Percentiles rank a stretch among this genome's conserved stretches.
Conservation (phyloP, 2,113 vertebrate genomes). For the Pungitius pungitius region DNA sequence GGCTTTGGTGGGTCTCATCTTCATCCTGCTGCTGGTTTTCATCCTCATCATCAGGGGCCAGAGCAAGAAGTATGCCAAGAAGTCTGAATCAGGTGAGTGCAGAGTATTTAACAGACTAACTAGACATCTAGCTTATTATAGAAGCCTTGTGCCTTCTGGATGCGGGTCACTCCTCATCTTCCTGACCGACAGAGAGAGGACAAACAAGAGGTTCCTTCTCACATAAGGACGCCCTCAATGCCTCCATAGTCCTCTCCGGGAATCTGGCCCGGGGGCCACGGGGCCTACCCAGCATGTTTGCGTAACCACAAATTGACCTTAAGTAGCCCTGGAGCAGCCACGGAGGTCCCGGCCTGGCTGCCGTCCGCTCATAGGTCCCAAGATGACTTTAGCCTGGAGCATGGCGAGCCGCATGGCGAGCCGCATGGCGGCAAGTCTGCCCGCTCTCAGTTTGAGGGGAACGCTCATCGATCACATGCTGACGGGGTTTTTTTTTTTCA, state of each 20-base stretch:
- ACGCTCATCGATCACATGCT: conserved; percentile 24
- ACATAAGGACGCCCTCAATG: conserved; percentile 73
- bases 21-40: conserved; percentile 94
- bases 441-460: too few species aligned
- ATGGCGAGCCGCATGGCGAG: too few species aligned
- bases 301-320: conserved; percentile 63
- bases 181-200: conserved; percentile 67
- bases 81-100: conserved; percentile 89
- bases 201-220: conserved; percentile 76
- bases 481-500: neutral
- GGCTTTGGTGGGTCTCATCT: conserved; percentile 94
- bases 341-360: conserved; percentile 29
- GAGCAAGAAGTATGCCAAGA: conserved; percentile 97
- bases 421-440: too few species aligned
- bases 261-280: conserved; percentile 49
- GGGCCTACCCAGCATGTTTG: conserved; percentile 50
- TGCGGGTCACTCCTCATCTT: conserved; percentile 73
- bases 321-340: conserved; percentile 27
- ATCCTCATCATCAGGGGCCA: conserved; percentile 96
- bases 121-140: neutral
- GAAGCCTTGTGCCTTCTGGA: neutral
- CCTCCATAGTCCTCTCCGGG: conserved; percentile 49
- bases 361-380: conserved; percentile 11
- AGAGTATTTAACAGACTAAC: conserved; percentile 2
- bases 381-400: too few species aligned